Evolutionary conservation across 1,140 invertebrate genomes (phyloP), one percentile per base, ranked within the genome.

Genomic region (Lordiphosa clarofinis): DNA sequence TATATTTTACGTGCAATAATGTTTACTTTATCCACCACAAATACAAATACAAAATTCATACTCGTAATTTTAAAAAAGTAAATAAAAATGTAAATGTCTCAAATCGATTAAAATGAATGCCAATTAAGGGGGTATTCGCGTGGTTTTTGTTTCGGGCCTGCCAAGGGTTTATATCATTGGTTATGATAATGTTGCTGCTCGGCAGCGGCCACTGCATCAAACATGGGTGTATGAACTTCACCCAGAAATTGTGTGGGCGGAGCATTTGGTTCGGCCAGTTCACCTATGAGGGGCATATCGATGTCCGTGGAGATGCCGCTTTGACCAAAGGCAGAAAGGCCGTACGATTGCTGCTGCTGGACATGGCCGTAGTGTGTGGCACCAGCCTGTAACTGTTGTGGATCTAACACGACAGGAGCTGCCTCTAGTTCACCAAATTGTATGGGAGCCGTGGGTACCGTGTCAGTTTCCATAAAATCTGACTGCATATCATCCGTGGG

Each of bases 201-300:
- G 21, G 86, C 86, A 35, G 81, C 86, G 38, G 86, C 86, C 35
- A 84, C 86, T 1, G 86, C 86, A 66, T 88, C 86, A 39, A 88
- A 88, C 86, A 88, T 88, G 19, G 86, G 86, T 4, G 86, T 88
- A 46, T 88, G 86, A 4, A 88, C 86, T 39, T 88, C 86, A n/a
- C 86, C 86, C 8, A 88, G 44, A 42, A 88, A 88, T 54, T 88
- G 86, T 4, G 86, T 88, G 24, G 76, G 73, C 19, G 86, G 86
- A 4, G 86, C 73, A 70, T 88, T 88, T 0, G 86, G 86, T 43
- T 88, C 86, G 13, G 86, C 44, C 11, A 88, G 39, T 37, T 88
- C 86, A 5, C 86, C 86, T 52, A 88, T 88, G 4, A 88, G 35
- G 1, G 86, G 86, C 86, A 88, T 88, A 44, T 88, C 86, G 47